phyloP scores from a whole-genome alignment of 2,797 vertebrate genomes.

The Crenichthys baileyi region DNA sequence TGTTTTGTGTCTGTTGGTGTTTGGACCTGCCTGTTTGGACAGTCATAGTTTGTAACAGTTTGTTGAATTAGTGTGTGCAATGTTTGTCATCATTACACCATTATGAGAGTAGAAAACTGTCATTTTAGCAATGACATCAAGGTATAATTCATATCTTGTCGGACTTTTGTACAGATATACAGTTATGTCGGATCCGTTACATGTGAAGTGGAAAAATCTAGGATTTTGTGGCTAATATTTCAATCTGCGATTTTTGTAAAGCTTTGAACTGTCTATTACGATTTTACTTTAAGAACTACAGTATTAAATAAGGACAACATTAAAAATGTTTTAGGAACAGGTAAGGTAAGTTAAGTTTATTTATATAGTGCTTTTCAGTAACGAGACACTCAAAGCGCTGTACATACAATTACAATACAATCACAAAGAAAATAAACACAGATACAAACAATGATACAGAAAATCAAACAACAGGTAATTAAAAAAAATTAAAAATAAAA shows the following conservation, averaged over 20 bases:
- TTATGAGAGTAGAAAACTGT: background rate
- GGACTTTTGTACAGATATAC: too few species aligned
- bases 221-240: background rate
- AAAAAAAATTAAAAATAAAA: too few species aligned
- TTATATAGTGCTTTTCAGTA: too few species aligned
- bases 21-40: background rate
- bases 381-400: too few species aligned
- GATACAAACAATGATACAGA: too few species aligned
- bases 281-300: background rate
- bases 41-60: conserved; percentile 11
- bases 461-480: too few species aligned
- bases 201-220: background rate
- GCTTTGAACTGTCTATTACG: background rate
- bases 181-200: background rate
- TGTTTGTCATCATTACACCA: background rate
- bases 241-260: background rate
- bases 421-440: too few species aligned
- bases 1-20: conserved; percentile 25
- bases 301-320: background rate
- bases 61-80: conserved; percentile 6
- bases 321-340: too few species aligned
- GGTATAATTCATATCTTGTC: background rate
- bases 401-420: too few species aligned
- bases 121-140: conserved; percentile 11
- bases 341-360: too few species aligned